Percentiles rank a stretch among this genome's conserved stretches.
These are phyloP conservation scores for Auanema freiburgensis DNA, from an alignment of 2,888 invertebrate species.

Conservation along the genomic window DNA sequence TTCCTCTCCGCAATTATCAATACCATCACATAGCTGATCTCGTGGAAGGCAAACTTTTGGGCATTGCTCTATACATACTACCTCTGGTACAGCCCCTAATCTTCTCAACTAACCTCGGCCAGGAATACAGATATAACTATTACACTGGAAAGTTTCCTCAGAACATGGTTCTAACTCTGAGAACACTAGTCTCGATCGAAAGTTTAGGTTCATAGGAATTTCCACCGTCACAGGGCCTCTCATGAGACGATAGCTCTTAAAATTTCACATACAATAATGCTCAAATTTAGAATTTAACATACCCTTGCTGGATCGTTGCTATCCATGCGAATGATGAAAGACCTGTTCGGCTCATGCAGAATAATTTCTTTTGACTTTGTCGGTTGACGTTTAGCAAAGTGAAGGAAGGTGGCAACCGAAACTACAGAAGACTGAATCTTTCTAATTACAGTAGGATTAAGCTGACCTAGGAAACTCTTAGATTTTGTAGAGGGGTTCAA, in stretches of 20 bases:
- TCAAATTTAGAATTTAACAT: too few relatives aligned
- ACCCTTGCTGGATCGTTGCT: background rate
- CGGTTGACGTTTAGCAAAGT: conserved; percentile 37
- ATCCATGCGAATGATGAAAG: background rate
- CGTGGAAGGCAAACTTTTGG: conserved; percentile 18
- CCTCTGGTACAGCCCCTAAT: background rate
- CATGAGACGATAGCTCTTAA: conserved; percentile 32
- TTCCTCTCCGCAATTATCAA: conserved; percentile 23
- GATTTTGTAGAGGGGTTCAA: background rate
- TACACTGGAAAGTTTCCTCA: conserved; percentile 8
- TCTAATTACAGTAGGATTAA: background rate
- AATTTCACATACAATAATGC: background rate
- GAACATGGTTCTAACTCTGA: conserved; percentile 24
- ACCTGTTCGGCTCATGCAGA: conserved; percentile 12
- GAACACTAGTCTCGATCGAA: conserved; percentile 30
- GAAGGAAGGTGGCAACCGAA: conserved; percentile 33
- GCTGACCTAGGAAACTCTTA: background rate
- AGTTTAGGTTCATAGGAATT: conserved; percentile 42
- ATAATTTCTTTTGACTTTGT: conserved; percentile 35
- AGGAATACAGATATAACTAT: background rate
- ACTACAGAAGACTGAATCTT: conserved; percentile 14
- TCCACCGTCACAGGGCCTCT: conserved; percentile 23
- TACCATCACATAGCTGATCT: conserved; percentile 19
- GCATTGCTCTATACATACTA: background rate
- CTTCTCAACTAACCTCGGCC: background rate